A percentile compares a stretch with the other conserved stretches of the same genome.
Conservation (phyloP, 1,140 invertebrate genomes). For the Chelonus insularis region DNA sequence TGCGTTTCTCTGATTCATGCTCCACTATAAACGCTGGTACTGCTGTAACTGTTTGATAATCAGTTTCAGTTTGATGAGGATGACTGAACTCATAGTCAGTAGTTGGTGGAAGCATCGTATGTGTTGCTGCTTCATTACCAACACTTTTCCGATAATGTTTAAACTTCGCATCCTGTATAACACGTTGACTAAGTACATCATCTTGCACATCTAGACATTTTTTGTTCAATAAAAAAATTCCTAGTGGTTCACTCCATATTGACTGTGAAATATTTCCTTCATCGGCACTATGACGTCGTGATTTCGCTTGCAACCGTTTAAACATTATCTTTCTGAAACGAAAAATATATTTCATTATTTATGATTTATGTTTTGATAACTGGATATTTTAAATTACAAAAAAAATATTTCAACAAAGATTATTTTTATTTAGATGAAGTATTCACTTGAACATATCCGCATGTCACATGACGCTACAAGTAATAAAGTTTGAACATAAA, state of each 20-base stretch:
- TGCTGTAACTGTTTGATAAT: conserved; percentile 63
- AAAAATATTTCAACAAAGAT: too few relatives aligned
- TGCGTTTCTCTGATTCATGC: conserved; percentile 56
- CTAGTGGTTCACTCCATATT: conserved; percentile 43
- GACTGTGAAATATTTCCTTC: conserved; percentile 41
- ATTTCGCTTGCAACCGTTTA: conserved; percentile 54
- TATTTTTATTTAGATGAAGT: too few relatives aligned
- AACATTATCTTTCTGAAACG: conserved; percentile 52
- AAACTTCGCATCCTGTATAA: conserved; percentile 44
- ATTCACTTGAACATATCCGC: too few relatives aligned
- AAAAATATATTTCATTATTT: too few relatives aligned
- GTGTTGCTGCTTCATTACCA: conserved; percentile 46
- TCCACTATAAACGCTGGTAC: conserved; percentile 62
- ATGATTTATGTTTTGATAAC: too few relatives aligned
- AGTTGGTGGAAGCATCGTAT: conserved; percentile 39
- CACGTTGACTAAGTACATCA: conserved; percentile 38
- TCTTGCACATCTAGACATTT: conserved; percentile 39
- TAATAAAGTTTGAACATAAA: too few relatives aligned
- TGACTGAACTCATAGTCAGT: conserved; percentile 39
- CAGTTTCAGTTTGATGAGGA: conserved; percentile 38
- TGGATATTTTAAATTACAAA: too few relatives aligned
- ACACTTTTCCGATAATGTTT: conserved; percentile 53
- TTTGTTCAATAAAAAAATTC: conserved; percentile 29
- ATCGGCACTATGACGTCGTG: conserved; percentile 54
- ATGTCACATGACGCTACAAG: too few relatives aligned